Base-by-base conservation (phyloP, 2,888 invertebrate species). In the Ligdia adustata region DNA sequence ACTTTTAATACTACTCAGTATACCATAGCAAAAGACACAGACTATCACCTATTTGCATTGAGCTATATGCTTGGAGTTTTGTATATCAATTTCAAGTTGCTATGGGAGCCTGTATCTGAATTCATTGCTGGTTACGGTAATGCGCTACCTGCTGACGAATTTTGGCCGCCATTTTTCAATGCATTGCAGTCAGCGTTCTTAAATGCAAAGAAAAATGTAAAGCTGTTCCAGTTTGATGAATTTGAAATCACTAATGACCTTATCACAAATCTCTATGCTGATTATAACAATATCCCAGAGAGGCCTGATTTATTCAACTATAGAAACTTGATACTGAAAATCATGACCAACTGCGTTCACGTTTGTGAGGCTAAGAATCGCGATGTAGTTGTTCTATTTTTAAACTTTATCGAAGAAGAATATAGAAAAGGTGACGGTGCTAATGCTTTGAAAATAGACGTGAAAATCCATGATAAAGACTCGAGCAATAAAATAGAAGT, bases 51-150 rank as follows among this genome's bases (percentile, higher is more conserved):
- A 60, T 92, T 95, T 64, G 93, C 95, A 0, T 72, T 99, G 11
- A 91, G 94, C 51, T 97, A 95, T 66, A 91, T 98, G 65, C 90
- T 98, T 18, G 97, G 98, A 1, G 92, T 93, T 48, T 85, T 98
- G 34, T 96, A 95, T 75, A 91, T 95, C 11, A 98, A 98, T 75
- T 98, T 99, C 68, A 95, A 96, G 61, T 86, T 97, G 7, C 76
- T 99, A 0, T 98, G 98, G 98, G 94, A 95, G 52, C 97, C 98
- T 0, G 91, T 95, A 0, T 89, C 92, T 9, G 93, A 95, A 67
- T 90, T 97, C 26, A 93, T 98, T 32, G 92, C 93, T 1, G 92
- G 94, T 0, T 95, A 95, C 72, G 95, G 96, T 0, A 91, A 91
- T 64, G 91, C 92, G 0, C 75, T 94, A 66, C 70, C 87, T 0